These are phyloP conservation scores for Rhamnusium bicolor DNA, from an alignment of 2,888 invertebrate genomes.

Conservation along the genomic window DNA sequence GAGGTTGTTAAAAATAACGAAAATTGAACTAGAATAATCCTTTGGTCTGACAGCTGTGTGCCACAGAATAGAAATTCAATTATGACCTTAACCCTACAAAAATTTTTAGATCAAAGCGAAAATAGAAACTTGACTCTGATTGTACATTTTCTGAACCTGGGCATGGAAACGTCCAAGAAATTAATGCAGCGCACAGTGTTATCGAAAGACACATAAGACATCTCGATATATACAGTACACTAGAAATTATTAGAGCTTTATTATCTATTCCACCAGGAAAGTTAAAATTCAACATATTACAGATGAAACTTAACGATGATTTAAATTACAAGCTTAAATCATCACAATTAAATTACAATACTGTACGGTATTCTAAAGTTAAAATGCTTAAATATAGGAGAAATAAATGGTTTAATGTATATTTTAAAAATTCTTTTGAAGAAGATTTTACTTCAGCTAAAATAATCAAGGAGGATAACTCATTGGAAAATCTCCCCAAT, in stretches of 20 bases:
- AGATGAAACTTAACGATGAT: no score
- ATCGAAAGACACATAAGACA: constrained; percentile 30
- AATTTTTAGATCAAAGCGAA: constrained; percentile 5
- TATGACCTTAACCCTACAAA: constrained; percentile 11
- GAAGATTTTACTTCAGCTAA: no score
- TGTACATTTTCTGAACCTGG: constrained; percentile 44
- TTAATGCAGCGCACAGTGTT: constrained; percentile 41
- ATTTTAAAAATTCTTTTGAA: no score
- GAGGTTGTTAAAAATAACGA: neutral
- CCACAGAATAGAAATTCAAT: constrained; percentile 26
- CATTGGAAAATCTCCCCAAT: no score
- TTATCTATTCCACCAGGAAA: no score
- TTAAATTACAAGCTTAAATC: no score
- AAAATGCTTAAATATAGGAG: no score
- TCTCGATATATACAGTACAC: constrained; percentile 10
- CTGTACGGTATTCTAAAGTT: no score
- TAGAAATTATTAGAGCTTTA: constrained; percentile 3
- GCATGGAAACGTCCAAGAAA: constrained; percentile 43
- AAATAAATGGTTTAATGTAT: no score
- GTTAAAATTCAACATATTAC: no score
- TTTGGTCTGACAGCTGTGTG: constrained; percentile 3
- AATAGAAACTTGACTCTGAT: constrained; percentile 6
- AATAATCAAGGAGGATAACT: no score
- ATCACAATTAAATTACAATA: no score
- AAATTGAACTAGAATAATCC: neutral